Base-by-base conservation (phyloP, 2,113 vertebrate species). In the Proterorhinus semilunaris region DNA sequence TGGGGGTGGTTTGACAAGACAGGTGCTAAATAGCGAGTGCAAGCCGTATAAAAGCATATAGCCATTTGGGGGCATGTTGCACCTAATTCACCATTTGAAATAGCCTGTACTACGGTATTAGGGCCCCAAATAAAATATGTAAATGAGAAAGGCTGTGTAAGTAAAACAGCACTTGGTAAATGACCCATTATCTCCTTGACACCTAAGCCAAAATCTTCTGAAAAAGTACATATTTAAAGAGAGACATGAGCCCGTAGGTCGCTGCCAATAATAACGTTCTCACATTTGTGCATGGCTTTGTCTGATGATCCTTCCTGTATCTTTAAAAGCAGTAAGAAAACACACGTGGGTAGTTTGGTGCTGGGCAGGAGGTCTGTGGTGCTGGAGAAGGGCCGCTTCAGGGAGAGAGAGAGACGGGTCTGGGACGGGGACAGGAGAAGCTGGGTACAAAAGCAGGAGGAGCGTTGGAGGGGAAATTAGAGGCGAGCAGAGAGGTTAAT, bases 401-500 rank as follows among this genome's bases (percentile, higher is more conserved):
- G 36, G 52, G 68, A 68, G 83, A 71, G 48, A 54, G 74, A 48
- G 63, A 76, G 70, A 6, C 17, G 17, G 44, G 74, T 65, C 59
- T 17, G 63, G 62, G 66, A 80, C 59, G 66, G 65, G 11, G 73
- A 77, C 49, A 55, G 13, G 9, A 10, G 65, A 62, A 52, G 62
- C 69, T 51, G 11, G 21, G 48, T 15, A 64, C 15, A 47, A 16
- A 10, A 48, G 51, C 70, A 65, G 68, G 62, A 65, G 64, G 68
- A 73, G 74, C 69, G 77, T 68, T 65, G 67, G 67, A 77, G 59
- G 52, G 79, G 75, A 81, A 82, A 84, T 77, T 74, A 64, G 78
- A 77, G 66, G 57, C 83, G 83, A 80, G 64, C 72, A 55, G 50
- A 68, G 62, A 79, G 65, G 78, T 82, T 82, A 79, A 80, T 82